These are phyloP conservation scores for Diarsia dahlii DNA, from an alignment of 2,888 invertebrate genomes.

Conservation along the genomic window DNA sequence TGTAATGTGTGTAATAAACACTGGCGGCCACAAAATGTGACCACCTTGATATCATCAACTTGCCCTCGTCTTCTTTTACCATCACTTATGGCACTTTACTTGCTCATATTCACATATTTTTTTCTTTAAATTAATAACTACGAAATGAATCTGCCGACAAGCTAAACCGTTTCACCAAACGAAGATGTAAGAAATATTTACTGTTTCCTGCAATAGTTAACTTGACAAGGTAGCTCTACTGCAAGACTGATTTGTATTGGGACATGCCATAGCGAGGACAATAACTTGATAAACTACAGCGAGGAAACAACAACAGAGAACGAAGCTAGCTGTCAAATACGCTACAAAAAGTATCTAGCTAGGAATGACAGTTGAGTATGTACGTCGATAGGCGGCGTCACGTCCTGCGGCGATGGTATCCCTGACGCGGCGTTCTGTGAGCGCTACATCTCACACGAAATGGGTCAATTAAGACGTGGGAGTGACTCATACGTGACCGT, in stretches of 20 bases:
- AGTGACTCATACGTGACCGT: slow-evolving; percentile 89
- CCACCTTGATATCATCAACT: slow-evolving; percentile 75
- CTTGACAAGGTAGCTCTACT: neutral
- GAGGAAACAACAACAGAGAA: slow-evolving; percentile 37
- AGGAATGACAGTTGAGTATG: slow-evolving; percentile 71
- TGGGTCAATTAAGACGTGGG: slow-evolving; percentile 91
- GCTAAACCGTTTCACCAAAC: slow-evolving; percentile 13
- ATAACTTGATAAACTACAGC: slow-evolving; percentile 48
- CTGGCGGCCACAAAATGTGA: slow-evolving; percentile 74
- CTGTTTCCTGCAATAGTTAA: neutral
- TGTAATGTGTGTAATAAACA: slow-evolving; percentile 79
- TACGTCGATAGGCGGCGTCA: slow-evolving; percentile 77
- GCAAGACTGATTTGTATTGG: slow-evolving; percentile 6
- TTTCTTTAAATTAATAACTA: slow-evolving; percentile 33
- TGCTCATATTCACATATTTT: slow-evolving; percentile 53
- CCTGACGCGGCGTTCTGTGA: slow-evolving; percentile 81
- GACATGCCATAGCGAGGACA: slow-evolving; percentile 17
- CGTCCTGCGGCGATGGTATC: slow-evolving; percentile 89
- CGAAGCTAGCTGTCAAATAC: slow-evolving; percentile 69
- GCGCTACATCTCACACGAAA: slow-evolving; percentile 88
- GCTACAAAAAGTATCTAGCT: slow-evolving; percentile 63
- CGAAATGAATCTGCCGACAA: slow-evolving; percentile 21
- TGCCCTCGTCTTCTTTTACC: slow-evolving; percentile 64
- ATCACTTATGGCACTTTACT: slow-evolving; percentile 69
- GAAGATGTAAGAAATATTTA: neutral